A percentile compares a stretch with the other conserved stretches of the same genome.
Conservation (phyloP, 2,888 invertebrate species). For the Cerastis rubricosa region DNA sequence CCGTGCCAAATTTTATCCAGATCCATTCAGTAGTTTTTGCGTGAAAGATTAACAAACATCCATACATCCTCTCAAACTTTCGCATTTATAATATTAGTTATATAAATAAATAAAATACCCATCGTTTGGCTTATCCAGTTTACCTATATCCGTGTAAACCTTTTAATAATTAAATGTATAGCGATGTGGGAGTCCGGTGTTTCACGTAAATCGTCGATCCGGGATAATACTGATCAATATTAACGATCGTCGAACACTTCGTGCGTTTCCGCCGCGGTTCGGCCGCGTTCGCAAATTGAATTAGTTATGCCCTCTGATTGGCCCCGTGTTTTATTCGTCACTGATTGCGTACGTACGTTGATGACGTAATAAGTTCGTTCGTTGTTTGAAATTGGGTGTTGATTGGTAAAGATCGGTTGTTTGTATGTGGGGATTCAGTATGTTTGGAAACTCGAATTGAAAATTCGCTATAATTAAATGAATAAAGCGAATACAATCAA, state of each 20-base stretch:
- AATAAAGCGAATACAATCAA: not conserved
- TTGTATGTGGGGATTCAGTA: conserved; percentile 23
- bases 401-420: conserved; percentile 58
- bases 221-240: conserved; percentile 84
- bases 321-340: conserved; percentile 63
- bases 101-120: not conserved
- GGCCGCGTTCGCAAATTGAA: conserved; percentile 72
- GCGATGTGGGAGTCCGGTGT: conserved; percentile 75
- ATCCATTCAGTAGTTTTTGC: too few relatives aligned
- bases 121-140: conserved; percentile 62
- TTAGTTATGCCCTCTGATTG: conserved; percentile 78
- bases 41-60: too few relatives aligned
- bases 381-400: conserved; percentile 63
- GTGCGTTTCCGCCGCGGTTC: conserved; percentile 59
- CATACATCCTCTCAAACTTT: too few relatives aligned
- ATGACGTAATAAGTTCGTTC: conserved; percentile 63
- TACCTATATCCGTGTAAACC: conserved; percentile 57
- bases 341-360: conserved; percentile 64
- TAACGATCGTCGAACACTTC: conserved; percentile 74
- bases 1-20: too few relatives aligned
- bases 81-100: too few relatives aligned
- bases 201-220: conserved; percentile 76
- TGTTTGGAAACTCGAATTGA: conserved; percentile 4
- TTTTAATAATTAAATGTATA: conserved; percentile 85
- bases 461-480: not conserved